phyloP scores from a whole-genome alignment of 2,888 invertebrate species.

The Chrysolina haemoptera region DNA sequence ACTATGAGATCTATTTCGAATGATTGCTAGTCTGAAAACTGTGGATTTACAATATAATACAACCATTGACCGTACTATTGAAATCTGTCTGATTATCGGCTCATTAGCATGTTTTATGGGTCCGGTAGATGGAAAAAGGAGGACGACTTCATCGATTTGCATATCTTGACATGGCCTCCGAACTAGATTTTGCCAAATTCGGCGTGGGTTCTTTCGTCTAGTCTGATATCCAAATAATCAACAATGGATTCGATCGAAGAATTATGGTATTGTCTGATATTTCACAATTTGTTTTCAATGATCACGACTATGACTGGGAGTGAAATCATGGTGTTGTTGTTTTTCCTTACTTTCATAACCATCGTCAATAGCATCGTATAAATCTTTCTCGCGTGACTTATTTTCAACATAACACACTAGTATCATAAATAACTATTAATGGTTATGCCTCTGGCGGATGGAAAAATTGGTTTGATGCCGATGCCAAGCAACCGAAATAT shows the following conservation, averaged over 20 bases:
- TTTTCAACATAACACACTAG: no score
- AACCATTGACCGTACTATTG: background rate
- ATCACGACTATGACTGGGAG: background rate
- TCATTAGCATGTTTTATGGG: background rate
- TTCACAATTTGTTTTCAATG: background rate
- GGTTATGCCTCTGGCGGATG: no score
- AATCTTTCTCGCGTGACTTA: no score
- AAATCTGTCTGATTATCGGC: no score
- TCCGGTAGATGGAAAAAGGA: background rate
- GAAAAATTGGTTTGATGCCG: no score
- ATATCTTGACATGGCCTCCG: constrained; percentile 58
- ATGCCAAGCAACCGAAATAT: no score
- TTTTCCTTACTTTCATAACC: no score
- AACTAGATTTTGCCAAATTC: background rate
- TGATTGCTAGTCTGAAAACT: no score
- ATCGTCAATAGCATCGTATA: no score
- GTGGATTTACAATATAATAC: no score
- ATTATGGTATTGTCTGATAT: background rate
- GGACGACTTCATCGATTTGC: constrained; percentile 56
- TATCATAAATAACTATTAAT: no score
- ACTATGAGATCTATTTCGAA: no score
- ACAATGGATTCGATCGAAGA: background rate
- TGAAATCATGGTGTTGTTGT: background rate
- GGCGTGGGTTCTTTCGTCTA: background rate
- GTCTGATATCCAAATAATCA: background rate